Evolutionary conservation across 2,888 invertebrate genomes (phyloP), one percentile per base, ranked within the genome.

Genomic region (Parelbella ahira): DNA sequence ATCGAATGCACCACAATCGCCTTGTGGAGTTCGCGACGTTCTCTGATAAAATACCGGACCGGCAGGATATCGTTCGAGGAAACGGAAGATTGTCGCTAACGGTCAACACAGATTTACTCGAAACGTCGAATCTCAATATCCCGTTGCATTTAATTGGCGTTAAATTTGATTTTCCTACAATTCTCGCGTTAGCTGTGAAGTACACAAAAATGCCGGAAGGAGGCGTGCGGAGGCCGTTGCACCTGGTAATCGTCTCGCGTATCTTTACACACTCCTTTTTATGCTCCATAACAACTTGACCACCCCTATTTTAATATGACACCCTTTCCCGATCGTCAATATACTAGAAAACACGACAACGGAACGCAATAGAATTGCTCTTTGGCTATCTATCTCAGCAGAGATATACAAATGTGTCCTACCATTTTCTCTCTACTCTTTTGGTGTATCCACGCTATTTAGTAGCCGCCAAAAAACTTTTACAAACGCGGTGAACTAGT

Each of bases 241-340:
- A 87, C 86, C 84, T 86, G 84, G 72, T 76, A 68, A 68, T 67
- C 70, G 68, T 65, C 67, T 12, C 71, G 72, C 78, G 75, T 84
- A 84, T 86, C 86, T 82, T 75, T 75, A 83, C 81, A 76, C 83
- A 84, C 83, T 81, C 82, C 81, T 82, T 86, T 82, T 83, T 82
- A 80, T 79, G 66, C 72, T 69, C 72, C 71, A 72, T 71, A 71
- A 71, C 75, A 62, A 74, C 68, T 68, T 68, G 67, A 76, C 58
- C 67, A n/a, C 69, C 61, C 65, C 79, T 79, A 67, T 49, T 63
- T 54, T 73, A 68, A 61, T 53, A 59, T 63, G 74, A 64, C n/a
- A n/a, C n/a, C n/a, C 15, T 15, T 15, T 15, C 4, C 15, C 15
- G 4, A 2, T 15, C 15, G 4, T 42, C 50, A 55, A 56, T 52